phyloP scores from a whole-genome alignment of 1,140 invertebrate genomes.

The Lineus longissimus region DNA sequence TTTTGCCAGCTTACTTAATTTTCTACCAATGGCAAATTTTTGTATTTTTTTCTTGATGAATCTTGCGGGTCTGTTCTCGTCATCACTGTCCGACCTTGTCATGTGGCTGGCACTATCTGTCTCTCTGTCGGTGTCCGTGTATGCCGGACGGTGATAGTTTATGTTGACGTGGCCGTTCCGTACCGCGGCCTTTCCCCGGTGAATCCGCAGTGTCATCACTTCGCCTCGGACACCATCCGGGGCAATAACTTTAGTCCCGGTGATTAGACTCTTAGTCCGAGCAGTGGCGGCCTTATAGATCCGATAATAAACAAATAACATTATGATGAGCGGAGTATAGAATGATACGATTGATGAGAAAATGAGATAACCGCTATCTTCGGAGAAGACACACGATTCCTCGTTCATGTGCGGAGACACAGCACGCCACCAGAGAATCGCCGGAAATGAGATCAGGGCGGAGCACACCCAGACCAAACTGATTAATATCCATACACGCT shows the following conservation, averaged over 20 bases:
- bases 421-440: slow-evolving; percentile 81
- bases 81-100: background rate
- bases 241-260: slow-evolving; percentile 34
- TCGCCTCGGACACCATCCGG: slow-evolving; percentile 33
- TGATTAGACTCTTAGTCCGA: slow-evolving; percentile 41
- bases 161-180: slow-evolving; percentile 21
- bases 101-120: background rate
- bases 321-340: slow-evolving; percentile 55
- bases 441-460: slow-evolving; percentile 89
- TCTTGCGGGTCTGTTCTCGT: slow-evolving; percentile 26
- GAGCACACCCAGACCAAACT: slow-evolving; percentile 92
- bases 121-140: slow-evolving; percentile 14
- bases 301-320: slow-evolving; percentile 55
- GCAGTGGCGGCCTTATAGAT: slow-evolving; percentile 45
- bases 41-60: slow-evolving; percentile 41
- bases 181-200: slow-evolving; percentile 32
- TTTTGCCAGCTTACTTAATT: slow-evolving; percentile 56
- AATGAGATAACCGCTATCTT: slow-evolving; percentile 54
- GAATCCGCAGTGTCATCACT: slow-evolving; percentile 45
- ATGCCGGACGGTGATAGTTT: slow-evolving; percentile 12
- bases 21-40: slow-evolving; percentile 46
- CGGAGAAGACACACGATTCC: slow-evolving; percentile 51
- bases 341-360: slow-evolving; percentile 57
- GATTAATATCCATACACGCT: slow-evolving; percentile 84
- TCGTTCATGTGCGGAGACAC: slow-evolving; percentile 30